phyloP scores from a whole-genome alignment of 2,888 invertebrate species.

The Mechanitis mazaeus region DNA sequence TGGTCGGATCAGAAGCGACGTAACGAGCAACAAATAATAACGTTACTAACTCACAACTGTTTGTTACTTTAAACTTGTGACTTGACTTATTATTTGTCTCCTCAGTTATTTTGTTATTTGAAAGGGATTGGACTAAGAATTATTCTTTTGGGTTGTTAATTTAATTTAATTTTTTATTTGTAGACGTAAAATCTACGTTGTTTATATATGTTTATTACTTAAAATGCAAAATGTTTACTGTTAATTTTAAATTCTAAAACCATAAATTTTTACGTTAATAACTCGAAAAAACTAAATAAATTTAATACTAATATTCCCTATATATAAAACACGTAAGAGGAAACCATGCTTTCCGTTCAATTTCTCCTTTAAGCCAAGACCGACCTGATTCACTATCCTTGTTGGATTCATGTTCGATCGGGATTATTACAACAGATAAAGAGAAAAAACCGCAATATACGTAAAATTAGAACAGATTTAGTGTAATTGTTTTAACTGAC shows the following conservation, averaged over 20 bases:
- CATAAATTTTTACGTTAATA: too few species aligned
- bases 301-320: constrained; percentile 12
- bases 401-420: neutral
- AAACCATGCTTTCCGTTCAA: constrained; percentile 13
- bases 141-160: neutral
- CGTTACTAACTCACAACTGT: constrained; percentile 46
- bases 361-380: constrained; percentile 10
- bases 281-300: neutral
- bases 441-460: neutral
- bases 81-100: constrained; percentile 16
- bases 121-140: neutral
- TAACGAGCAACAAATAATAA: constrained; percentile 37
- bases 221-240: neutral
- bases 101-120: constrained; percentile 4
- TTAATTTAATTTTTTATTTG: neutral
- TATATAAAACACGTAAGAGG: constrained; percentile 12
- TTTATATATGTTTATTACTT: too few species aligned
- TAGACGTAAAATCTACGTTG: too few species aligned
- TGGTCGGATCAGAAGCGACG: constrained; percentile 28
- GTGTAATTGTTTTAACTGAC: neutral
- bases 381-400: constrained; percentile 9
- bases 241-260: too few species aligned
- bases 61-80: constrained; percentile 47
- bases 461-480: neutral
- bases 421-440: neutral